Conservation (phyloP, 1,140 invertebrate genomes). For the Drosophila subpulchrella region DNA sequence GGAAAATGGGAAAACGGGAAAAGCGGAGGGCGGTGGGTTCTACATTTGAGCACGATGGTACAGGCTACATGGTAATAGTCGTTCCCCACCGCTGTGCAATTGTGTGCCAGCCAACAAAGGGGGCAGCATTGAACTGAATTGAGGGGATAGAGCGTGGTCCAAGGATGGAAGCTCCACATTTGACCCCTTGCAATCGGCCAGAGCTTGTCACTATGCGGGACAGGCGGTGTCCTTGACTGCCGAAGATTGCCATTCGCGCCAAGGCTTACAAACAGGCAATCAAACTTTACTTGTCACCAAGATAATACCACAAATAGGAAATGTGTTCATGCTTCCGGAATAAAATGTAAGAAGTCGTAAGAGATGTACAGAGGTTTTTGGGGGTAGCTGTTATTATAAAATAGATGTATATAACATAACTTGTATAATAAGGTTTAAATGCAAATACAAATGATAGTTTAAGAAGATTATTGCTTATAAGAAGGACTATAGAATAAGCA, state of each 20-base stretch:
- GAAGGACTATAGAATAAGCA: no score
- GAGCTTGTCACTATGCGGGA: slow-evolving; percentile 24
- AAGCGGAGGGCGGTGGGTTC: background rate
- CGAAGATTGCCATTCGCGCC: slow-evolving; percentile 20
- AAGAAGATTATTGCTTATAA: no score
- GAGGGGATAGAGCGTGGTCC: slow-evolving; percentile 29
- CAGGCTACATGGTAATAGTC: slow-evolving; percentile 31
- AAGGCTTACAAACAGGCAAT: slow-evolving; percentile 14
- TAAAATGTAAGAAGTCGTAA: background rate
- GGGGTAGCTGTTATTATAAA: background rate
- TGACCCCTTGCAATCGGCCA: slow-evolving; percentile 52
- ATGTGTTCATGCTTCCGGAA: background rate
- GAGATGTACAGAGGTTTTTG: background rate
- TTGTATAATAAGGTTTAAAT: background rate
- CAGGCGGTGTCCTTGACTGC: slow-evolving; percentile 24
- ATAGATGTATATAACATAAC: background rate
- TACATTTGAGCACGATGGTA: background rate
- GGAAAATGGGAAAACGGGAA: slow-evolving; percentile 7
- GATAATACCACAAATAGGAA: background rate
- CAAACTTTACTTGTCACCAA: slow-evolving; percentile 16
- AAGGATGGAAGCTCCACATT: slow-evolving; percentile 34
- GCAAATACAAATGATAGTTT: no score
- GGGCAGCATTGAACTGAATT: slow-evolving; percentile 39
- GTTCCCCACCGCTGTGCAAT: slow-evolving; percentile 46
- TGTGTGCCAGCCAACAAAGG: slow-evolving; percentile 22